phyloP scores from a whole-genome alignment of 2,888 invertebrate species.

The Chaitophorus viminalis region DNA sequence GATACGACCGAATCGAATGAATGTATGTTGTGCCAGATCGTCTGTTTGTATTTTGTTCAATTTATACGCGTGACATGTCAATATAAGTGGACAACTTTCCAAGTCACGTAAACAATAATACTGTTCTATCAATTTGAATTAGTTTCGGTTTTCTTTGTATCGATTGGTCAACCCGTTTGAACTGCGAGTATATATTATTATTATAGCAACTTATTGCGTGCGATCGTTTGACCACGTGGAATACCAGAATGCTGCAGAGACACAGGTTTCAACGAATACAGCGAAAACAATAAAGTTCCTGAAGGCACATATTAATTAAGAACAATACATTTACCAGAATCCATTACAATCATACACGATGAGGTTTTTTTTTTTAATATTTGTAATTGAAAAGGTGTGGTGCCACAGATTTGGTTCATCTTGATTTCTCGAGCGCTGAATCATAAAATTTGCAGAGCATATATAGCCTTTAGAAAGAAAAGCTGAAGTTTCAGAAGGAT shows the following conservation, averaged over 20 bases:
- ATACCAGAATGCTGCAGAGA: not conserved
- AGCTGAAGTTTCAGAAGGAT: not conserved
- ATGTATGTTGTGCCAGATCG: not conserved
- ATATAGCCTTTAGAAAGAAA: too few relatives aligned
- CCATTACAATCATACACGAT: not conserved
- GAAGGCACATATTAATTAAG: not conserved
- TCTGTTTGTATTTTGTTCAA: not conserved
- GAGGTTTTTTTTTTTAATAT: not conserved
- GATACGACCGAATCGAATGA: too few relatives aligned
- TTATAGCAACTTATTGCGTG: not conserved
- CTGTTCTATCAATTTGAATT: not conserved
- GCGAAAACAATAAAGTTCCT: not conserved
- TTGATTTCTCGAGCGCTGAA: too few relatives aligned
- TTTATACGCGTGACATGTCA: not conserved
- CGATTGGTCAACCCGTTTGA: too few relatives aligned
- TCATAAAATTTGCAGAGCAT: not conserved
- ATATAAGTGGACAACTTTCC: not conserved
- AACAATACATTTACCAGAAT: not conserved
- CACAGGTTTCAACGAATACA: not conserved
- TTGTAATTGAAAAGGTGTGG: not conserved
- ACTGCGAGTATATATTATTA: too few relatives aligned
- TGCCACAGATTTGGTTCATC: not conserved
- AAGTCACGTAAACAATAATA: not conserved
- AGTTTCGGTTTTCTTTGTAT: not conserved
- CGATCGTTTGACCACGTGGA: not conserved